Conservation (phyloP, 2,113 vertebrate species). For the Microcebus jonahi region DNA sequence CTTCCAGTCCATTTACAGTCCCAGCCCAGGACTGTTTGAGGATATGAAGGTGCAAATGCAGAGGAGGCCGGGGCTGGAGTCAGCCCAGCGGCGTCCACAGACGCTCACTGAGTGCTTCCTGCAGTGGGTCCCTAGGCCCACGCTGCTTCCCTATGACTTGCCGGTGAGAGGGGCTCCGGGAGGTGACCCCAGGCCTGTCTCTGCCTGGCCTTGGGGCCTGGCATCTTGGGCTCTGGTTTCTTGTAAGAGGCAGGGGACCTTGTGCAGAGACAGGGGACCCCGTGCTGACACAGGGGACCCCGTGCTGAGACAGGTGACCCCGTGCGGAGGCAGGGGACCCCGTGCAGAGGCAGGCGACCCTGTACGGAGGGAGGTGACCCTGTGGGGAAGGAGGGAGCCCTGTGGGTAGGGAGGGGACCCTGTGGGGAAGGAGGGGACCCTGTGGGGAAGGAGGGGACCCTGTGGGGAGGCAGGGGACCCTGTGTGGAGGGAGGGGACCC, state of each 20-base stretch:
- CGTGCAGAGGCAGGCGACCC: too few relatives aligned
- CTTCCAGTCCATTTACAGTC: background rate
- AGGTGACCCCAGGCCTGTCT: accelerated
- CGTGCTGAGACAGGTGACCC: background rate
- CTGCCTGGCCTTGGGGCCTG: background rate
- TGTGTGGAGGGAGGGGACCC: too few relatives aligned
- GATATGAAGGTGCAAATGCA: background rate
- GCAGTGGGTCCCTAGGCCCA: accelerated
- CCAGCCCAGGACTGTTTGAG: background rate
- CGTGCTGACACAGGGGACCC: too few relatives aligned
- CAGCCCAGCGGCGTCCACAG: too few relatives aligned
- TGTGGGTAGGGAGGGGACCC: too few relatives aligned
- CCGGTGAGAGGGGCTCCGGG: background rate
- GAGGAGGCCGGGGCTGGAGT: too few relatives aligned
- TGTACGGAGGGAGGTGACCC: background rate
- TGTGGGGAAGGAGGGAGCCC: background rate
- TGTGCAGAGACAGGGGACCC: too few relatives aligned
- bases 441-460: background rate
- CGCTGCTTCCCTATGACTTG: accelerated
- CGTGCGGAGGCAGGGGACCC: background rate
- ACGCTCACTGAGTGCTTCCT: accelerated
- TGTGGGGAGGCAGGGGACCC: background rate
- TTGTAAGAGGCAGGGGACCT: too few relatives aligned
- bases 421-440: background rate
- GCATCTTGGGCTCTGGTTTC: background rate